A percentile compares a stretch with the other conserved stretches of the same genome.
Conservation (phyloP, 2,888 invertebrate genomes). For the Unio pictorum region DNA sequence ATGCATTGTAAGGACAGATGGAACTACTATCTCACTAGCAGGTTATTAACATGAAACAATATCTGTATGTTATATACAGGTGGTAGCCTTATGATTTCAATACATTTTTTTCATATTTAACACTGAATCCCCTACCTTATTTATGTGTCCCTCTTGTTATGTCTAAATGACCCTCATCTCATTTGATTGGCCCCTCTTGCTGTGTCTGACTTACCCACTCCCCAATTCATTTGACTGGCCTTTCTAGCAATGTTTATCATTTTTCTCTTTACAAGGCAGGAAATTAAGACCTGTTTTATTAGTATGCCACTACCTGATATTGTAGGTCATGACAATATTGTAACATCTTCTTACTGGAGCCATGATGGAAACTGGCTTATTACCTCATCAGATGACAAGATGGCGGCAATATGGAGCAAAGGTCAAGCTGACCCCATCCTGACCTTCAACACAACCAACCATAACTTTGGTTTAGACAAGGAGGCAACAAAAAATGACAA, state of each 20-base stretch:
- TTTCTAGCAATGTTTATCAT: not conserved
- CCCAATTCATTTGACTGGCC: no score
- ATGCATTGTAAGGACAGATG: no score
- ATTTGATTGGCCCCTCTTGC: no score
- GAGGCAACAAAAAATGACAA: conserved; percentile 17
- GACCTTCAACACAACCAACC: conserved; percentile 44
- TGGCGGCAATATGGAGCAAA: conserved; percentile 61
- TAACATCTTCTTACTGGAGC: conserved; percentile 62
- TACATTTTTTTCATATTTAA: no score
- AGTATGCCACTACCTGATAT: conserved; percentile 4
- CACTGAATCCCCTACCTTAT: no score
- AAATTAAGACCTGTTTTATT: not conserved
- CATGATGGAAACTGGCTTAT: conserved; percentile 57
- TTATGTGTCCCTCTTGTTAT: no score
- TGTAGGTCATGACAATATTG: conserved; percentile 63
- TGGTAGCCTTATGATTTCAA: no score
- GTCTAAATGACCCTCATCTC: no score
- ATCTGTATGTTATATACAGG: no score
- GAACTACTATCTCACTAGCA: no score
- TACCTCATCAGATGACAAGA: conserved; percentile 66
- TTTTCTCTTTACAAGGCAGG: not conserved
- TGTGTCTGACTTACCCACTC: no score
- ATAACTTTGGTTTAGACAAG: conserved; percentile 34
- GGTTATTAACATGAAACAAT: no score
- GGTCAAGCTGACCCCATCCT: conserved; percentile 60